Percentiles rank a stretch among this genome's conserved stretches.
Conservation (phyloP, 92 coral and sea anemone species). For the Phenganax stokvisi region DNA sequence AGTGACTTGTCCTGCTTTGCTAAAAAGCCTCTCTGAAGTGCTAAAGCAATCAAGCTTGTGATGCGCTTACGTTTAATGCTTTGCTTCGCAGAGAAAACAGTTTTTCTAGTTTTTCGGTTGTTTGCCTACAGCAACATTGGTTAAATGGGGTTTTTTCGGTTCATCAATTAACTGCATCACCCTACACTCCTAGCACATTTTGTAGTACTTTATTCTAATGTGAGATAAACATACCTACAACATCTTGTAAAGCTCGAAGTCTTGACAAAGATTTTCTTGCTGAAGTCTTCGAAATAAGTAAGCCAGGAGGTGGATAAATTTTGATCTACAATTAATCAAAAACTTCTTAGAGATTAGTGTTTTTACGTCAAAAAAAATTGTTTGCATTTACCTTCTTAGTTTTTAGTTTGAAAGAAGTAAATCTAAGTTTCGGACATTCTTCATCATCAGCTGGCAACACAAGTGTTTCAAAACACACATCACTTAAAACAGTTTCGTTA, state of each 20-base stretch:
- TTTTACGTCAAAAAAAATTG: not conserved
- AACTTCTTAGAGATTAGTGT: not conserved
- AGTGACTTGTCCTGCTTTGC: too few relatives aligned
- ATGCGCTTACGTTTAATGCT: too few relatives aligned
- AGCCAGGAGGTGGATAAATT: conserved; percentile 67
- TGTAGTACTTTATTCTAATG: not conserved
- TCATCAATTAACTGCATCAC: too few relatives aligned
- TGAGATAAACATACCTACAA: conserved; percentile 56
- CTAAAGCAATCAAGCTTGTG: too few relatives aligned
- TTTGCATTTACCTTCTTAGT: conserved; percentile 44
- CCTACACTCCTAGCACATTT: too few relatives aligned
- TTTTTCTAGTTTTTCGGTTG: too few relatives aligned
- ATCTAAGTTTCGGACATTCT: conserved; percentile 64
- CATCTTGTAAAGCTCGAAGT: conserved; percentile 83
- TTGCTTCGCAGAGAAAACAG: too few relatives aligned
- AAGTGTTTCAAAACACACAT: conserved; percentile 81
- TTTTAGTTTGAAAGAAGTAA: conserved; percentile 62
- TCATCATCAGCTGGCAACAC: conserved; percentile 65
- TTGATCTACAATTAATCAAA: conserved; percentile 43
- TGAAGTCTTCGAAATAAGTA: conserved; percentile 65
- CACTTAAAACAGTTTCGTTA: conserved; percentile 69
- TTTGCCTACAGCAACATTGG: too few relatives aligned
- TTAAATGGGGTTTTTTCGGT: too few relatives aligned
- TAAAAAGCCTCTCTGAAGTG: too few relatives aligned
- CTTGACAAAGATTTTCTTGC: conserved; percentile 71